Evolutionary conservation across 2,888 invertebrate genomes (phyloP), one percentile per base, ranked within the genome.

Genomic region (Camponotus fellah): DNA sequence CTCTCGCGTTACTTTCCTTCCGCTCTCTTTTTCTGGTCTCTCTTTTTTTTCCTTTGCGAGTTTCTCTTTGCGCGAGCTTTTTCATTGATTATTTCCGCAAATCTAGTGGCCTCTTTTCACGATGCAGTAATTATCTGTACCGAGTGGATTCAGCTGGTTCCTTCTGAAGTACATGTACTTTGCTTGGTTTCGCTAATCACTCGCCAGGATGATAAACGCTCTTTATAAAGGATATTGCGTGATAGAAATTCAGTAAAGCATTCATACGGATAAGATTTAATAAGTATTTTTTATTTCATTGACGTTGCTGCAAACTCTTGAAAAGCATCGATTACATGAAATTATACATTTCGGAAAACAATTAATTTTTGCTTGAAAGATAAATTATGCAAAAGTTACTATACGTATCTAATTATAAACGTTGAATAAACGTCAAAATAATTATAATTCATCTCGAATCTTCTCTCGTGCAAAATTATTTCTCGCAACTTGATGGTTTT

Each of bases 81-180:
- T 58, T 32, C 62, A 17, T 72, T 34, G 83, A 83, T 68, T 79
- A 79, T 66, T 79, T 68, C 26, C 69, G 53, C 21, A 60, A 68
- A 76, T 77, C 64, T 43, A 64, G 71, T 17, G 64, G 49, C 37
- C 34, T 58, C 21, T 65, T 81, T 77, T 84, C 32, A 37, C 58
- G 56, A 34, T 43, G 49, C 62, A 62, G 81, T 86, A 89, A 89
- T 89, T 89, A 88, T 84, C 34, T 37, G 34, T 49, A 53, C 68
- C 71, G 74, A 86, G 76, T 68, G 85, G 79, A 86, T 89, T 87
- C 85, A 53, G 46, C 12, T 62, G 65, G 26, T 77, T 81, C 56
- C 40, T 81, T 64, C 5, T 32, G 37, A 81, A 75, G 76, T 82
- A 56, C 58, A 64, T 53, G 49, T 69, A 69, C 69, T 65, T 56